Evolutionary conservation across 2,888 invertebrate species (phyloP).

Genomic region (Clistopyga incitator): DNA sequence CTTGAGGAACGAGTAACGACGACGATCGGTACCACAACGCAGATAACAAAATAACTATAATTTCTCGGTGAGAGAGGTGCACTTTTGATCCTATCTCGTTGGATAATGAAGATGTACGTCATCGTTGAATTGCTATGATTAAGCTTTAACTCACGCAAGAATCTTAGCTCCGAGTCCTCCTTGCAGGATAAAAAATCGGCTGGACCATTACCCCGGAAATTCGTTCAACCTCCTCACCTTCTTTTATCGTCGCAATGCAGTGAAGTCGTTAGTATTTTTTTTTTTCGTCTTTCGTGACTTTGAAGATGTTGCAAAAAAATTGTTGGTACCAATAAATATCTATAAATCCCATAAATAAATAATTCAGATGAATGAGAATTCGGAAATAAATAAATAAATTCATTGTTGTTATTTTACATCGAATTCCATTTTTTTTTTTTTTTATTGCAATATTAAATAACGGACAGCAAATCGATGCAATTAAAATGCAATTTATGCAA

Average conservation of each 20-base stretch:
- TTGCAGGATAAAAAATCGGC: conserved; percentile 58
- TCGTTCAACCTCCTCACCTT: conserved; percentile 44
- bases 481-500: neutral
- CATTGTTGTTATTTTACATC: no score
- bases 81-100: conserved; percentile 55
- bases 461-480: neutral
- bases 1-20: conserved; percentile 41
- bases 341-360: neutral
- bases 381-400: no score
- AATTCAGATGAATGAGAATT: no score
- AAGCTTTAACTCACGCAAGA: conserved; percentile 54
- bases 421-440: no score
- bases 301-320: no score
- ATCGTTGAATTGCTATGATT: conserved; percentile 63
- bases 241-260: conserved; percentile 37
- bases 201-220: conserved; percentile 55
- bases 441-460: neutral
- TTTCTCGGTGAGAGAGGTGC: conserved; percentile 46
- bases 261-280: neutral
- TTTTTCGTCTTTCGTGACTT: neutral
- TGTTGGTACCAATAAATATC: neutral
- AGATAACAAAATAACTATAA: conserved; percentile 62
- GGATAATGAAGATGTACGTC: conserved; percentile 68
- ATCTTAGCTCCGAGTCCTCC: conserved; percentile 55
- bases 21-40: conserved; percentile 45